Percentiles rank a stretch among this genome's conserved stretches.
These are phyloP conservation scores for Dendrocincla fuliginosa DNA, from an alignment of 2,797 vertebrate species.

Conservation along the genomic window DNA sequence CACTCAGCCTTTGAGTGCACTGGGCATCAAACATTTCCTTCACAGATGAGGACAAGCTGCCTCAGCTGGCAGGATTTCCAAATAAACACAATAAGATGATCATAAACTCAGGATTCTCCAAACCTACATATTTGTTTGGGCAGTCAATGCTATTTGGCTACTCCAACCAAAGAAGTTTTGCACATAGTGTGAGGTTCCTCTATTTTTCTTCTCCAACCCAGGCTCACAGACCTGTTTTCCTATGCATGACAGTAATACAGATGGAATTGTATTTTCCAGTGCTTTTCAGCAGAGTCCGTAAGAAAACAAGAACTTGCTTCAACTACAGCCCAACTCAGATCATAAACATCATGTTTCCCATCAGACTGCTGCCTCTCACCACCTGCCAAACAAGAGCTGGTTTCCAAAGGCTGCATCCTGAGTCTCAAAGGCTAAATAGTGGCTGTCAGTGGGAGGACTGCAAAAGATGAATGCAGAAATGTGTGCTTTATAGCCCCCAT, in stretches of 20 bases:
- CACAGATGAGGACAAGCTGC: background rate
- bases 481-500: background rate
- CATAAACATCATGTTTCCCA: background rate
- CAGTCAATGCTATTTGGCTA: background rate
- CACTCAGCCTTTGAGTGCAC: background rate
- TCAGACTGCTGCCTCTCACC: background rate
- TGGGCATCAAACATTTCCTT: background rate
- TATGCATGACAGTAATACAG: background rate
- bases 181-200: background rate
- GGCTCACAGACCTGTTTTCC: background rate
- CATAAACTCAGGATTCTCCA: background rate
- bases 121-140: background rate
- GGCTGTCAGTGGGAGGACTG: background rate
- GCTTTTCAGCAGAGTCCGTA: background rate
- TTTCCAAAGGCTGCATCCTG: conserved; percentile 33
- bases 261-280: background rate
- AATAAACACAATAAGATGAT: background rate
- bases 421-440: conserved; percentile 39
- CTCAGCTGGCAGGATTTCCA: background rate
- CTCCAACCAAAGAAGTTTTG: background rate
- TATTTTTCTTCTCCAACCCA: background rate
- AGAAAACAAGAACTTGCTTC: background rate
- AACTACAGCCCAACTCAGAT: background rate
- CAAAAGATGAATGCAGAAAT: conserved; percentile 20
- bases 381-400: background rate